Evolutionary conservation across 2,888 invertebrate species (phyloP).

Genomic region (Watsonalla binaria): DNA sequence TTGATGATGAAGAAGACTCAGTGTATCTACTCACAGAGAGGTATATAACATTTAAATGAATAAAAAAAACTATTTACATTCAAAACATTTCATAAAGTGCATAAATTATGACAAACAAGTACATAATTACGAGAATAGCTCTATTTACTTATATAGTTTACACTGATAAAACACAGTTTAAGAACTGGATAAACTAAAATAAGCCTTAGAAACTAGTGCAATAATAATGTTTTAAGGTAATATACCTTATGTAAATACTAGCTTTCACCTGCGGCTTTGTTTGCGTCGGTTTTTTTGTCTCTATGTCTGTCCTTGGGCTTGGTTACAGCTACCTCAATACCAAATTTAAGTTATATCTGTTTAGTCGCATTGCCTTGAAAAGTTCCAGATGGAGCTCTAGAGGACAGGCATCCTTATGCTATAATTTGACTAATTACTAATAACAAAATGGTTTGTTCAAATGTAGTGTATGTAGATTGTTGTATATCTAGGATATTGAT

Average conservation of each 20-base stretch:
- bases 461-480: slow-evolving; percentile 31
- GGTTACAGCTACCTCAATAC: too few species aligned
- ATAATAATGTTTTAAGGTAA: too few species aligned
- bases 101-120: neutral
- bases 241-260: slow-evolving; percentile 2
- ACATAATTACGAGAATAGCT: neutral
- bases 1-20: slow-evolving; percentile 86
- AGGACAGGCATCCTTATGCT: too few species aligned
- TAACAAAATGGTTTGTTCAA: slow-evolving; percentile 18
- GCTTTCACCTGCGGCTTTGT: neutral
- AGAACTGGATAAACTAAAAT: slow-evolving; percentile 20
- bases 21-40: slow-evolving; percentile 84
- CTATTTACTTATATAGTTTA: neutral
- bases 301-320: too few species aligned
- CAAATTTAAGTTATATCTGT: too few species aligned
- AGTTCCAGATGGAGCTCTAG: too few species aligned
- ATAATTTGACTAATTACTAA: neutral
- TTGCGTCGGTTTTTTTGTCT: neutral
- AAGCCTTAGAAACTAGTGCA: too few species aligned
- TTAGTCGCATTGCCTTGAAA: too few species aligned
- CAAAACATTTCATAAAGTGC: too few species aligned
- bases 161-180: slow-evolving; percentile 3
- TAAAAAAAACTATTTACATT: too few species aligned
- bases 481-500: slow-evolving; percentile 21
- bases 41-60: slow-evolving; percentile 37